Evolutionary conservation across 2,113 vertebrate species (phyloP).

Genomic region (Lonchura striata): DNA sequence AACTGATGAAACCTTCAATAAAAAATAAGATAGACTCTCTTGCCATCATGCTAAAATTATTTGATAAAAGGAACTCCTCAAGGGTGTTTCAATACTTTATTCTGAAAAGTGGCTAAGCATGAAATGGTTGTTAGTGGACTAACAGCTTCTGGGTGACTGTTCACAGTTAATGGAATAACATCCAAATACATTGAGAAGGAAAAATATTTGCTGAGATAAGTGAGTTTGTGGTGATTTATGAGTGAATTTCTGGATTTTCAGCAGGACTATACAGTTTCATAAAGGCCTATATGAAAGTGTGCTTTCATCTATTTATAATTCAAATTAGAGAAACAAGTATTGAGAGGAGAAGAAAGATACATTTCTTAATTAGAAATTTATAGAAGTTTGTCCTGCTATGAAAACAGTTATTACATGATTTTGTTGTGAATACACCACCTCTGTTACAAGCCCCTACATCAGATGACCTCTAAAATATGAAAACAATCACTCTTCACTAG

Average conservation of each 20-base stretch:
- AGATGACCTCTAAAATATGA: slow-evolving; percentile 40
- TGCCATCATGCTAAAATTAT: not conserved
- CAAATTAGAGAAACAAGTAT: not conserved
- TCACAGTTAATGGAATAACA: slow-evolving; percentile 1
- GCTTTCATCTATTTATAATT: not conserved
- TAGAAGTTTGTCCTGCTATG: not conserved
- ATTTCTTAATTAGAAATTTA: slow-evolving; percentile 18
- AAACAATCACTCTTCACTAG: slow-evolving; percentile 2
- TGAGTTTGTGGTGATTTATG: slow-evolving; percentile 20
- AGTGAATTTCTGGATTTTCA: not conserved
- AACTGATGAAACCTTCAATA: not conserved
- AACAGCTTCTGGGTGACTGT: not conserved
- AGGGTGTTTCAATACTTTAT: not conserved
- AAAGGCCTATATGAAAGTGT: not conserved
- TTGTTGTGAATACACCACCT: not conserved
- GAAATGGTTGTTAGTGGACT: not conserved
- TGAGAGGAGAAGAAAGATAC: not conserved
- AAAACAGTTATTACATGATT: not conserved
- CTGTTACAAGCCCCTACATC: not conserved
- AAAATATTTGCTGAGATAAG: not conserved
- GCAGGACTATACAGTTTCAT: not conserved
- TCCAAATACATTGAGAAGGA: not conserved
- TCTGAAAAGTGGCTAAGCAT: not conserved
- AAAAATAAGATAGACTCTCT: not conserved
- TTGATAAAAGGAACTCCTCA: not conserved